A percentile compares a stretch with the other conserved stretches of the same genome.
phyloP scores from a whole-genome alignment of 2,888 invertebrate species.

The Apodemia zela region DNA sequence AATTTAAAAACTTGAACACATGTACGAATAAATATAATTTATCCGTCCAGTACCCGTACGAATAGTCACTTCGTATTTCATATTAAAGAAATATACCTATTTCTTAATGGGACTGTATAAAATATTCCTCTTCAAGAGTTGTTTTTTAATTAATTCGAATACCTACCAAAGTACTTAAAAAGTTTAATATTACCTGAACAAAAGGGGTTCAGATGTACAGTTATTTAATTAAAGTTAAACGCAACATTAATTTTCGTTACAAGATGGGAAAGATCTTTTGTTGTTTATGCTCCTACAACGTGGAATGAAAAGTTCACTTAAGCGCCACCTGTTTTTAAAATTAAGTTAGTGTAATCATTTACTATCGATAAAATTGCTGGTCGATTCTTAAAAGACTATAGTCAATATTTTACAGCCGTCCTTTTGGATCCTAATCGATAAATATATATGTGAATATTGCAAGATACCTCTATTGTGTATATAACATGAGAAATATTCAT shows the following conservation, averaged over 20 bases:
- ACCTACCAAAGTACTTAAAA: too few relatives aligned
- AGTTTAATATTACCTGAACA: too few relatives aligned
- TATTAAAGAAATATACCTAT: too few relatives aligned
- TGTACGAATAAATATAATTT: too few relatives aligned
- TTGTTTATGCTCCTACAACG: constrained; percentile 35
- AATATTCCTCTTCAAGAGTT: too few relatives aligned
- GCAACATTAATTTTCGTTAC: constrained; percentile 1
- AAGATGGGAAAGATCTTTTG: constrained; percentile 4
- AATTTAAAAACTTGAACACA: too few relatives aligned
- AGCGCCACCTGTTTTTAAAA: constrained; percentile 52
- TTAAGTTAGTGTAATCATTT: constrained; percentile 56
- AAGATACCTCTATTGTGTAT: constrained; percentile 9
- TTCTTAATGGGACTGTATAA: too few relatives aligned
- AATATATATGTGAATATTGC: not conserved
- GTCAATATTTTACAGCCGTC: constrained; percentile 14
- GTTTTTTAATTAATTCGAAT: too few relatives aligned
- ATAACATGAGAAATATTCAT: not conserved
- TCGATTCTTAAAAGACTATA: constrained; percentile 44
- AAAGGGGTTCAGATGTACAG: too few relatives aligned
- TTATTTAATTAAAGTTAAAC: constrained; percentile 6
- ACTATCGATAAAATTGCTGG: constrained; percentile 48
- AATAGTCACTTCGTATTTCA: too few relatives aligned
- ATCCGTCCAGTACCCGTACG: too few relatives aligned
- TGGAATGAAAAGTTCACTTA: constrained; percentile 77
- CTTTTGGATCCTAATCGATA: constrained; percentile 11